Percentiles rank a stretch among this genome's conserved stretches.
Conservation (phyloP, 2,888 invertebrate species). For the Hemaris fuciformis region DNA sequence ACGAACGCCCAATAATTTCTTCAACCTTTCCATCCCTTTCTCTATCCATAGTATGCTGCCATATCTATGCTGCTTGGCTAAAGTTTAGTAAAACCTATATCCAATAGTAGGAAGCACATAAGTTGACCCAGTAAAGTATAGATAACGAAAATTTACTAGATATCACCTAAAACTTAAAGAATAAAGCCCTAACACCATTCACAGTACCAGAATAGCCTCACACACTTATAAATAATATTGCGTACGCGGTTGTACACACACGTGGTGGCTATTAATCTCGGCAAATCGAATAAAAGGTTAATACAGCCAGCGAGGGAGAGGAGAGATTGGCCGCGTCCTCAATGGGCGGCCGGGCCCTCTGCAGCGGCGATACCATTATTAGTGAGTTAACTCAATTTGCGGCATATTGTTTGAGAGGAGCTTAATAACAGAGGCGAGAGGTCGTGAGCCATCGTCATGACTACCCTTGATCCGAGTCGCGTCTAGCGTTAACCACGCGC, state of each 20-base stretch:
- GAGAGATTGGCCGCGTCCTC: slow-evolving; percentile 67
- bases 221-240: slow-evolving; percentile 23
- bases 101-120: too few relatives aligned
- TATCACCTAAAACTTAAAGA: neutral
- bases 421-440: slow-evolving; percentile 78
- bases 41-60: too few relatives aligned
- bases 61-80: too few relatives aligned
- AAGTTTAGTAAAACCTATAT: too few relatives aligned
- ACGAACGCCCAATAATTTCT: too few relatives aligned
- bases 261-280: slow-evolving; percentile 69
- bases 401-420: slow-evolving; percentile 79
- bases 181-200: neutral
- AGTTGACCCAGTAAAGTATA: too few relatives aligned
- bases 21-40: too few relatives aligned
- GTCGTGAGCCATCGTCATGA: slow-evolving; percentile 64
- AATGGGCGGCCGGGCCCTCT: slow-evolving; percentile 63
- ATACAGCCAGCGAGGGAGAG: slow-evolving; percentile 59
- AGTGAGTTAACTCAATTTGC: slow-evolving; percentile 81
- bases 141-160: too few relatives aligned
- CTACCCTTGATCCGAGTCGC: slow-evolving; percentile 59
- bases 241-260: slow-evolving; percentile 49
- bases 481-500: slow-evolving; percentile 31
- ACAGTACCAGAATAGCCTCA: neutral
- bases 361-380: slow-evolving; percentile 75
- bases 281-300: slow-evolving; percentile 72